Evolutionary conservation across 2,113 vertebrate species (phyloP), one percentile per base, ranked within the genome.

Genomic region (Progne subis): DNA sequence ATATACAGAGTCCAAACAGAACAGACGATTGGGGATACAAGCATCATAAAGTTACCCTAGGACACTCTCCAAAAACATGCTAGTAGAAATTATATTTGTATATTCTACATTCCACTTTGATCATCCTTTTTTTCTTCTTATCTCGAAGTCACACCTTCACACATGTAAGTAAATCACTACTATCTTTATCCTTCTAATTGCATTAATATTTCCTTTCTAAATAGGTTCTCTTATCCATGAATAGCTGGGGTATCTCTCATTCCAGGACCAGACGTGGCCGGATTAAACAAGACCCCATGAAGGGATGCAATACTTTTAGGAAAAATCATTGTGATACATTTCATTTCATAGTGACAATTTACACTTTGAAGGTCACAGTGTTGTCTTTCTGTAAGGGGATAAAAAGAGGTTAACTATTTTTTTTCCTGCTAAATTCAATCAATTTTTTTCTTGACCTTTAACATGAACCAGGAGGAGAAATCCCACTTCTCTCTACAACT

Each of bases 181-280:
- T 63, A 28, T 55, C 16, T 79, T 76, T 70, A 34, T 29, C 23
- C 21, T 47, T 52, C 56, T 82, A 56, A 56, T n/a, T 65, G 39
- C 7, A n/a, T 77, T 49, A 80, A 8, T 44, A 34, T 53, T 93
- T 76, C 14, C 18, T 56, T 87, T 74, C 12, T 47, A 63, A 80
- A 39, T 46, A 82, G 31, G 8, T 70, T 79, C 34, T 79, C 8
- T 59, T 76, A 31, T 37, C n/a, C 23, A 52, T 49, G 4, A 28
- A 34, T 12, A 63, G 14, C 43, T 80, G 37, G 5, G 32, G 24
- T 19, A 31, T 69, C 34, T 20, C 28, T 64, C 1, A 1, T 21
- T 23, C 50, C 88, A 90, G 56, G 49, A 26, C 43, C 46, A 69
- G 43, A 37, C 0, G 0, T 19, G 34, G 32, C 25, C 0, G 0